Evolutionary conservation across 2,888 invertebrate species (phyloP), one percentile per base, ranked within the genome.

Genomic region (Andrena praecox): DNA sequence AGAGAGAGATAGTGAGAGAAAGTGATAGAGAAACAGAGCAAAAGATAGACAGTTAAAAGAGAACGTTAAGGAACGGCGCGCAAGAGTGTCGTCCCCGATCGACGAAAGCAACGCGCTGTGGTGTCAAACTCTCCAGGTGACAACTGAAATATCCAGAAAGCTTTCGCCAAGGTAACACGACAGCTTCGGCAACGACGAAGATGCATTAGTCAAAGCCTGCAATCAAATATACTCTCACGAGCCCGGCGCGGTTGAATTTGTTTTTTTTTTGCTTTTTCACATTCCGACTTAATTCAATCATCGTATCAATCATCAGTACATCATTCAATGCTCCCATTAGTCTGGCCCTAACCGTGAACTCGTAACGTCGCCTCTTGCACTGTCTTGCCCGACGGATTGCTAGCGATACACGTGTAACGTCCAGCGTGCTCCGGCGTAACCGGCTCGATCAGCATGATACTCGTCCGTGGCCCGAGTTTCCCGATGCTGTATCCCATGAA

Each of bases 391-490:
- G 95, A 96, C 85, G 94, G 93, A 94, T 96, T 96, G 89, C 94
- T 94, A 84, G 95, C 96, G 87, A 94, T 93, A 91, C 96, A 96
- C 84, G 95, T 94, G 92, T 96, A 96, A 86, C 94, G 95, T 87
- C 96, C 96, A 78, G 95, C 94, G 91, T 95, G 95, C 24, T 91
- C 92, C 74, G 94, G 93, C 54, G 93, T 92, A 54, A 94, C 94
- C 71, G 94, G 93, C 85, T 94, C 94, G 87, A 95, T 94, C 89
- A 92, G 93, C 77, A 95, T 91, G 77, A 94, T 91, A 89, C 94
- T 94, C 86, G 93, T 92, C 84, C 94, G 91, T 89, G 91, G 90
- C 77, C 93, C 93, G 80, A 91, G 90, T 85, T 92, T 92, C 85
- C 92, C 93, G 82, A 93, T 88, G 89, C 89, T 93, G 92, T 92